Evolutionary conservation across 2,888 invertebrate genomes (phyloP), one percentile per base, ranked within the genome.

Genomic region (Drosophila histrio): DNA sequence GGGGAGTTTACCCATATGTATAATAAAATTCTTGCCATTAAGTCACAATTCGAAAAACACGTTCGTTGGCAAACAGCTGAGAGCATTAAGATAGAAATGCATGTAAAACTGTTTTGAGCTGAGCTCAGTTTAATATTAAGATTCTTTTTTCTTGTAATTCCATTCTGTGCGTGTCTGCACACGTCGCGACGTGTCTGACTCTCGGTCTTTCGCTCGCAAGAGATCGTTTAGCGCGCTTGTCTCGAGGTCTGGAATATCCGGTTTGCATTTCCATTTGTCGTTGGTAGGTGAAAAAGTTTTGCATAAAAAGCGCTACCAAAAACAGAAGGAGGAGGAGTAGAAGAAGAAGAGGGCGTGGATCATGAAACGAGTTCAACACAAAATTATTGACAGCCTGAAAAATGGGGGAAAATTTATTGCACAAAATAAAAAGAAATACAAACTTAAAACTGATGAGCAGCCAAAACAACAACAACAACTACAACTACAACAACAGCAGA

Each of bases 341-440:
- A 11, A 19, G n/a, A 1, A 9, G 24, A 9, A 39, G 41, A 13
- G 11, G 38, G 36, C 34, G 52, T 36, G 17, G 17, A 22, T 19
- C 53, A 38, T 41, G 44, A 46, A 72, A 62, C 67, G 56, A 78
- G 72, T 44, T 60, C 54, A 59, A 30, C 24, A 50, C 36, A 30
- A 57, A 54, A 49, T 57, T 73, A 65, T 83, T 80, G 81, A 64
- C 77, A 66, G 53, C 26, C 46, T 60, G 74, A 79, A 83, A 81
- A 83, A 60, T 74, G 63, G 56, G 43, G 58, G 57, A 70, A 72
- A 77, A 63, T 77, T 32, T 60, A 70, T 76, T 76, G 70, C 58
- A 71, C 46, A 69, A 76, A 77, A 32, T 22, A 13, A 8, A 21
- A 36, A n/a, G 5, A 28, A 28, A 28, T 9, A 15, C 13, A 39